These are phyloP conservation scores for Glyphotaelius pellucidus DNA, from an alignment of 2,888 invertebrate genomes.

Conservation along the genomic window DNA sequence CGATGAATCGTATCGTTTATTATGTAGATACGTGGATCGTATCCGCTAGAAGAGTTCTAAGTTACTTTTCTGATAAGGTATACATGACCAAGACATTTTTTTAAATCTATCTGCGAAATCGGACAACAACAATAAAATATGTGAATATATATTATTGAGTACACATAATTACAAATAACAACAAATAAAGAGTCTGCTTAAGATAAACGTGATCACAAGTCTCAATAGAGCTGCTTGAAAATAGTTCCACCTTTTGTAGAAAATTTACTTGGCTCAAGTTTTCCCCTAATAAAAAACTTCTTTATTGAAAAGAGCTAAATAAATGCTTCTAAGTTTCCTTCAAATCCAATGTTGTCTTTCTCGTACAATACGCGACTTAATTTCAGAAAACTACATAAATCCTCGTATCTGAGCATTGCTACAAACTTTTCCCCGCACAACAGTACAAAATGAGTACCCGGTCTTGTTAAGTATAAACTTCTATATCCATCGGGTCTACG, in stretches of 20 bases:
- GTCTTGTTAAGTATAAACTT: slow-evolving; percentile 54
- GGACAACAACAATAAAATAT: too few species aligned
- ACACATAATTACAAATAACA: not conserved
- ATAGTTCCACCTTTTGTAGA: not conserved
- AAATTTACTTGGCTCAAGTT: not conserved
- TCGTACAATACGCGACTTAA: slow-evolving; percentile 40
- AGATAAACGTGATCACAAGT: not conserved
- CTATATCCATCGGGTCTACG: slow-evolving; percentile 37
- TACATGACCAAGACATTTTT: too few species aligned
- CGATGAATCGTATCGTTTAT: too few species aligned
- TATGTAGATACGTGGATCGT: too few species aligned
- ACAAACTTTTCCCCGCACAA: slow-evolving; percentile 53
- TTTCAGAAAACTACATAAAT: slow-evolving; percentile 52
- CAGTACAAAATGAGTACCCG: slow-evolving; percentile 57
- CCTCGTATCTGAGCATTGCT: slow-evolving; percentile 34
- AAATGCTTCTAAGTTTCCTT: not conserved
- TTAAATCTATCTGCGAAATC: too few species aligned
- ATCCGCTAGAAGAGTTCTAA: too few species aligned
- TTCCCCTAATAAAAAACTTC: not conserved
- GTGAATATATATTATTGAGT: too few species aligned
- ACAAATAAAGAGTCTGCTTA: not conserved
- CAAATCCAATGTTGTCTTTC: slow-evolving; percentile 31
- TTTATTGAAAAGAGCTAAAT: not conserved
- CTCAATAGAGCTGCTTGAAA: not conserved
- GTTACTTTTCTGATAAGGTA: too few species aligned